Conservation (phyloP, 2,113 vertebrate species). For the Steatornis caripensis region DNA sequence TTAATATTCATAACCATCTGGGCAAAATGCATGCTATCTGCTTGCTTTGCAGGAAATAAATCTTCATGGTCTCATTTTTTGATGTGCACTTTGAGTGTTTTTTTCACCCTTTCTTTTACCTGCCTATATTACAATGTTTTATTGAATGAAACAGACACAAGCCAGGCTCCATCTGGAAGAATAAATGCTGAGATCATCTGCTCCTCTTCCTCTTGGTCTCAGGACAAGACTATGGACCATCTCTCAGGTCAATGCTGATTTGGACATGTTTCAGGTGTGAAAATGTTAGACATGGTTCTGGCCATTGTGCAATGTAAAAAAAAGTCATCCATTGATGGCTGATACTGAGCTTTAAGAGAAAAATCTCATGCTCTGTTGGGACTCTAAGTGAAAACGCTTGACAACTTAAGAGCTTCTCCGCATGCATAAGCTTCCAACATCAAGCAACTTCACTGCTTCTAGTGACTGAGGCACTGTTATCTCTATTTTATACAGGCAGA, state of each 20-base stretch:
- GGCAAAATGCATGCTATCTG: conserved; percentile 1
- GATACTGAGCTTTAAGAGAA: not conserved
- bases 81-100: not conserved
- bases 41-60: conserved; percentile 24
- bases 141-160: not conserved
- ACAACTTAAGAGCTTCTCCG: not conserved
- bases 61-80: not conserved
- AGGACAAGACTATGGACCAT: not conserved
- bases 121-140: not conserved
- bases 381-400: not conserved
- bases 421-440: not conserved
- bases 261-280: not conserved
- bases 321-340: not conserved
- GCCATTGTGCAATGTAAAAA: not conserved
- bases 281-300: not conserved
- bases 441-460: not conserved
- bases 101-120: not conserved
- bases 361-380: not conserved
- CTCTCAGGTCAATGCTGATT: not conserved
- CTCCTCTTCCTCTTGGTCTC: not conserved
- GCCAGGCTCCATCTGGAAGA: not conserved
- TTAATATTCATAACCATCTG: conserved; percentile 30
- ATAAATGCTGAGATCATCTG: not conserved
- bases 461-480: not conserved
- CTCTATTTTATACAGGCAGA: not conserved